Percentiles rank a stretch among this genome's conserved stretches.
These are phyloP conservation scores for Xanthorhoe designata DNA, from an alignment of 2,888 invertebrate genomes.

Conservation along the genomic window DNA sequence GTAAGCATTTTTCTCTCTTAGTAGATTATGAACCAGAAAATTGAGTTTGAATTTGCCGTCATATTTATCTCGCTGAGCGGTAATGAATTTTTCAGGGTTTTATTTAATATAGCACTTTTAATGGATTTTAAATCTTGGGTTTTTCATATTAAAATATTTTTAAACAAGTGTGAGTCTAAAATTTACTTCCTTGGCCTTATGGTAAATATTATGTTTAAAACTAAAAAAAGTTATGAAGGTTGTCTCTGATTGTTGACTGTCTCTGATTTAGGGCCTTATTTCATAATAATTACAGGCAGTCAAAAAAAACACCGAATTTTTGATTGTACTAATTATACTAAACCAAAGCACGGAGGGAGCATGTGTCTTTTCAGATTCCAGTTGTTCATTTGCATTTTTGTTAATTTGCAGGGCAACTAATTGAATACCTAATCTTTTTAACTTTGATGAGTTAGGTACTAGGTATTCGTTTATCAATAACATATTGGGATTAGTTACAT, in stretches of 20 bases:
- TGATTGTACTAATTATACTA: no score
- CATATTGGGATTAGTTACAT: no score
- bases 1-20: slow-evolving; percentile 17
- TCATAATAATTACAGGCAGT: background rate
- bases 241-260: no score
- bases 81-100: slow-evolving; percentile 22
- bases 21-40: slow-evolving; percentile 28
- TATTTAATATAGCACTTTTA: slow-evolving; percentile 18
- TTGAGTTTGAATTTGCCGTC: slow-evolving; percentile 30
- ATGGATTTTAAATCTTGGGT: slow-evolving; percentile 8
- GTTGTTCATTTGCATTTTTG: no score
- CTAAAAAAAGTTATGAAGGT: no score
- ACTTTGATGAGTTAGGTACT: no score
- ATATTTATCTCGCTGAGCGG: slow-evolving; percentile 21
- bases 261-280: slow-evolving; percentile 16
- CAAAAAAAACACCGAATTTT: no score
- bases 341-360: no score
- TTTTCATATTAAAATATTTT: slow-evolving; percentile 21
- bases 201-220: background rate
- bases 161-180: background rate
- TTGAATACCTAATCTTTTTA: no score
- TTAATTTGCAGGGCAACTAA: no score
- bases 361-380: no score
- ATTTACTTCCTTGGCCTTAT: background rate
- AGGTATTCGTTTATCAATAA: no score